Percentiles rank a stretch among this genome's conserved stretches.
These are phyloP conservation scores for Tupiocoris notatus DNA, from an alignment of 2,888 invertebrate species.

Conservation along the genomic window DNA sequence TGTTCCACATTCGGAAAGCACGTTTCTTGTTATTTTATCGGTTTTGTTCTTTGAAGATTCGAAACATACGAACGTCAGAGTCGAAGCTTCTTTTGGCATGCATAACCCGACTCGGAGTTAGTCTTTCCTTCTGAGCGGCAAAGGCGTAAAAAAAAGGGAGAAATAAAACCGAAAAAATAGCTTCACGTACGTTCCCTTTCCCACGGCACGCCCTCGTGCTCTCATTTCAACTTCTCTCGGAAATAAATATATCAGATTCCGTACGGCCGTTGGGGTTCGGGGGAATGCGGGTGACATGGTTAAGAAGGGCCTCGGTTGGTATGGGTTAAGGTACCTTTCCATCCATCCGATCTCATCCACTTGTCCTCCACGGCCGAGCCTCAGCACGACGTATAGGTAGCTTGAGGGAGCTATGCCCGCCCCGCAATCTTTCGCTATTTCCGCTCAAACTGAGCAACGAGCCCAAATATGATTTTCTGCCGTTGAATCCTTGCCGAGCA, in stretches of 20 bases:
- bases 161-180: background rate
- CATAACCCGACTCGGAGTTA: background rate
- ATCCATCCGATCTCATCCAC: background rate
- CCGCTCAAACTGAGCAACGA: background rate
- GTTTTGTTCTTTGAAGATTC: background rate
- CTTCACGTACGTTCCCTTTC: background rate
- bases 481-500: background rate
- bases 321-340: background rate
- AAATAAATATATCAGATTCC: constrained; percentile 24
- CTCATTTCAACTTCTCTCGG: constrained; percentile 23
- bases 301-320: no score
- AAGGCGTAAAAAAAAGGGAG: background rate
- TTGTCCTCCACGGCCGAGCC: background rate
- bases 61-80: background rate
- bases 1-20: no score
- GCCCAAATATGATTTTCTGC: background rate
- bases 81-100: background rate
- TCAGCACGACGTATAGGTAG: background rate
- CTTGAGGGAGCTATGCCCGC: no score
- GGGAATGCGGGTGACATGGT: background rate
- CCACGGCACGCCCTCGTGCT: background rate
- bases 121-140: background rate
- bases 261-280: background rate
- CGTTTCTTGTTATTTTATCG: background rate
- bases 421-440: background rate